These are phyloP conservation scores for Geophilus truncorum DNA, from an alignment of 2,888 invertebrate species.

Conservation along the genomic window DNA sequence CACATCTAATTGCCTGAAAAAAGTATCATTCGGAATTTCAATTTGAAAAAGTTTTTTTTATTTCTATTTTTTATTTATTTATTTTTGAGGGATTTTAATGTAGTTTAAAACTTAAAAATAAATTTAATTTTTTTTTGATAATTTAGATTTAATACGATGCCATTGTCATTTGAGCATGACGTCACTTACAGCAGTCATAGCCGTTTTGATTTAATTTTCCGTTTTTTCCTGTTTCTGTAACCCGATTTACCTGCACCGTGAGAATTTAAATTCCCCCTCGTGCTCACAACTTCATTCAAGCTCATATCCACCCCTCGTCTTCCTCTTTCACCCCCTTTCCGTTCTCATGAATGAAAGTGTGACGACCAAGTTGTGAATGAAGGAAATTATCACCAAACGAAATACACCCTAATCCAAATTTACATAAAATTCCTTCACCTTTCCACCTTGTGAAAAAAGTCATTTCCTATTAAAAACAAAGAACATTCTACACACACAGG, in stretches of 20 bases:
- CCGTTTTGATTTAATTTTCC: too few species aligned
- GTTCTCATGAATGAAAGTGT: background rate
- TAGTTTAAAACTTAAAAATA: too few species aligned
- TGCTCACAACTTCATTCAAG: background rate
- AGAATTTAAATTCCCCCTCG: background rate
- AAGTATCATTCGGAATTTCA: too few species aligned
- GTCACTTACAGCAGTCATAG: too few species aligned
- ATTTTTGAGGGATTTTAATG: too few species aligned
- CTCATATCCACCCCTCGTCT: background rate
- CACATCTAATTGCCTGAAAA: too few species aligned
- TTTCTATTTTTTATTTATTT: too few species aligned
- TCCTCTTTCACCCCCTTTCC: background rate
- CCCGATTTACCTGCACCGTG: background rate
- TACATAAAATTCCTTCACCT: background rate
- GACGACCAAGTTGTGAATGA: background rate
- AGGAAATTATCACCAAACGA: background rate
- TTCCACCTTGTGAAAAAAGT: background rate
- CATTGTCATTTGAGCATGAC: too few species aligned
- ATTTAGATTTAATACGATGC: too few species aligned
- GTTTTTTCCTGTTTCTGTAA: background rate
- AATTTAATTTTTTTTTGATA: too few species aligned
- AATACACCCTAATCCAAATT: background rate
- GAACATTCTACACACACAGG: background rate
- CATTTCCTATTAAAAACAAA: background rate
- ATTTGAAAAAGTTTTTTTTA: too few species aligned